Percentiles rank a stretch among this genome's conserved stretches.
Evolutionary conservation across 2,888 invertebrate genomes (phyloP).

Genomic region (Seira ritae): DNA sequence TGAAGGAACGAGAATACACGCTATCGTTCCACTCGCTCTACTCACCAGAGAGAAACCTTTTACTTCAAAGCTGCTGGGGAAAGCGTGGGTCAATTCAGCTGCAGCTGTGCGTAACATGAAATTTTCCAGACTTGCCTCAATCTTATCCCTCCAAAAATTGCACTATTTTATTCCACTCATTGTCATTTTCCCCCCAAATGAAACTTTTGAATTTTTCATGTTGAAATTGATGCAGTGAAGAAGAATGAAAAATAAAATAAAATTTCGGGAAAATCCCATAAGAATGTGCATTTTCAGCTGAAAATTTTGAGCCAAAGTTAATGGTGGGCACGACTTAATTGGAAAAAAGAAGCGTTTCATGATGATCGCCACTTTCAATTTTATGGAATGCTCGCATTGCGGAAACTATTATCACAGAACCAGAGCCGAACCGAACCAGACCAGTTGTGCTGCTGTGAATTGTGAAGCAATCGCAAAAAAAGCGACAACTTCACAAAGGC

Average conservation of each 20-base stretch:
- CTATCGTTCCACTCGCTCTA: too few species aligned
- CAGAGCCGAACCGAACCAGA: too few species aligned
- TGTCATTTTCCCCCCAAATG: neutral
- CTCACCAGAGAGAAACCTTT: too few species aligned
- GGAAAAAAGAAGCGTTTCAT: too few species aligned
- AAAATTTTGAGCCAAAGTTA: constrained; percentile 3
- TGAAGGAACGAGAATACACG: too few species aligned
- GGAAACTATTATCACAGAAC: too few species aligned
- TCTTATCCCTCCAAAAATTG: neutral
- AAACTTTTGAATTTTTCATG: neutral
- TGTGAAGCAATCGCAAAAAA: too few species aligned
- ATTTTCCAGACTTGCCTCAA: neutral
- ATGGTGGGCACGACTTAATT: neutral
- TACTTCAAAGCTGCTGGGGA: too few species aligned
- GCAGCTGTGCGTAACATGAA: neutral
- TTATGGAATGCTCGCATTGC: too few species aligned
- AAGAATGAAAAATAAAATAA: neutral
- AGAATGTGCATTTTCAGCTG: neutral
- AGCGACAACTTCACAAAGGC: too few species aligned
- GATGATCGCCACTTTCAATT: too few species aligned
- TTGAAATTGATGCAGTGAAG: neutral
- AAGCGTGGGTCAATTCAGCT: neutral
- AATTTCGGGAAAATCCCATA: neutral
- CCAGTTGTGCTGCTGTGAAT: too few species aligned
- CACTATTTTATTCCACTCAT: neutral